A percentile compares a stretch with the other conserved stretches of the same genome.
Conservation (phyloP, 2,888 invertebrate genomes). For the Pyrrhia umbra region DNA sequence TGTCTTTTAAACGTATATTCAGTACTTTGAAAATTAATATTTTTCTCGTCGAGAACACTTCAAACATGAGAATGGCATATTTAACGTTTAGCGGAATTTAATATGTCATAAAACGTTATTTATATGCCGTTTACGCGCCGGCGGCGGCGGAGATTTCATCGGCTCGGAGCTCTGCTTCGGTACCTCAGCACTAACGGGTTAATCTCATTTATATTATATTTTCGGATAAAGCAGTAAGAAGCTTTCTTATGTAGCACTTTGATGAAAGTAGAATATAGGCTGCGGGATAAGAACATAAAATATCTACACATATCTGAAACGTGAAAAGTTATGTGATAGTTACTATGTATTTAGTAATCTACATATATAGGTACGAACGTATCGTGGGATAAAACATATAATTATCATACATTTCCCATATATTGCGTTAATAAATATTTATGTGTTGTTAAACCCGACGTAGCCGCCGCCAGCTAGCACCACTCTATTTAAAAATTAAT, state of each 20-base stretch:
- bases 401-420: background rate
- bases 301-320: slow-evolving; percentile 33
- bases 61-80: slow-evolving; percentile 83
- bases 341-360: background rate
- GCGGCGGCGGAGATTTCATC: slow-evolving; percentile 77
- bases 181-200: slow-evolving; percentile 68
- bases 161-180: slow-evolving; percentile 61
- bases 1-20: slow-evolving; percentile 52
- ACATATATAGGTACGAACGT: too few relatives aligned
- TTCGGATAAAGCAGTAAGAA: slow-evolving; percentile 59
- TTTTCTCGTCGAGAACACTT: slow-evolving; percentile 75
- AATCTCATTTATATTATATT: slow-evolving; percentile 69
- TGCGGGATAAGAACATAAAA: slow-evolving; percentile 49
- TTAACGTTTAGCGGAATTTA: slow-evolving; percentile 86
- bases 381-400: background rate
- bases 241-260: slow-evolving; percentile 58
- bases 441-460: background rate
- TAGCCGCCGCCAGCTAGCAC: background rate
- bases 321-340: background rate
- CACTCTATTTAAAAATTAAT: background rate
- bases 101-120: slow-evolving; percentile 87
- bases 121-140: slow-evolving; percentile 80
- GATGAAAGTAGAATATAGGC: slow-evolving; percentile 39
- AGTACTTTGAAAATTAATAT: slow-evolving; percentile 70
- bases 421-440: background rate